Percentiles rank a stretch among this genome's conserved stretches.
Evolutionary conservation across 2,797 vertebrate species (phyloP).

Genomic region (Sciurus carolinensis): DNA sequence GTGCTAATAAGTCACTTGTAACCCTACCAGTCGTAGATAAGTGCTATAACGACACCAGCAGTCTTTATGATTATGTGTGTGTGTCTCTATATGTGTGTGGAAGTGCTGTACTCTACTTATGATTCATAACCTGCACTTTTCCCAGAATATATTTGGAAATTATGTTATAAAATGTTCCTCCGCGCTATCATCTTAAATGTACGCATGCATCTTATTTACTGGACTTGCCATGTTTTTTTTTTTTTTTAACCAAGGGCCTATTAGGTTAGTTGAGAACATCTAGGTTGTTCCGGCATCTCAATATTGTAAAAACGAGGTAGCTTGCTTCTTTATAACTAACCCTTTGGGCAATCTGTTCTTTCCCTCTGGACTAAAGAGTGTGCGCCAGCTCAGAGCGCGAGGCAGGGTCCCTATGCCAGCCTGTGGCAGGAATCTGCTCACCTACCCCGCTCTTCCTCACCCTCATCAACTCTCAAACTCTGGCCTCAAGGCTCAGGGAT

Average conservation of each 20-base stretch:
- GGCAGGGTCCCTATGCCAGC: too few relatives aligned
- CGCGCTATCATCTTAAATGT: not conserved
- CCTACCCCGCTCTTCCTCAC: not conserved
- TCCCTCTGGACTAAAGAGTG: not conserved
- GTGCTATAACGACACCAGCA: rapidly evolving
- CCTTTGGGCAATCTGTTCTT: not conserved
- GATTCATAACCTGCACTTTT: not conserved
- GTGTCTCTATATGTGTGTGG: not conserved
- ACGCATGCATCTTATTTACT: not conserved
- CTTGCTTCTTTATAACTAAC: not conserved
- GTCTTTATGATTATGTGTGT: not conserved
- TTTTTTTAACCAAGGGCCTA: not conserved
- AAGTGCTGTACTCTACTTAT: not conserved
- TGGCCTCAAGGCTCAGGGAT: not conserved
- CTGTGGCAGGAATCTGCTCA: not conserved
- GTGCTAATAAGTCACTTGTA: not conserved
- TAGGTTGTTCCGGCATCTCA: not conserved
- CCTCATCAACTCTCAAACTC: not conserved
- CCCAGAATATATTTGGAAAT: not conserved
- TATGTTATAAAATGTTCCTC: not conserved
- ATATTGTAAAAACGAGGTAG: not conserved
- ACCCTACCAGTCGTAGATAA: not conserved
- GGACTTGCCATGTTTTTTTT: not conserved
- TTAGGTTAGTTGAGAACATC: not conserved
- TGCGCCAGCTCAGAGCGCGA: too few relatives aligned